Evolutionary conservation across 2,113 vertebrate genomes (phyloP), one percentile per base, ranked within the genome.

Genomic region (Sisor rabdophorus): DNA sequence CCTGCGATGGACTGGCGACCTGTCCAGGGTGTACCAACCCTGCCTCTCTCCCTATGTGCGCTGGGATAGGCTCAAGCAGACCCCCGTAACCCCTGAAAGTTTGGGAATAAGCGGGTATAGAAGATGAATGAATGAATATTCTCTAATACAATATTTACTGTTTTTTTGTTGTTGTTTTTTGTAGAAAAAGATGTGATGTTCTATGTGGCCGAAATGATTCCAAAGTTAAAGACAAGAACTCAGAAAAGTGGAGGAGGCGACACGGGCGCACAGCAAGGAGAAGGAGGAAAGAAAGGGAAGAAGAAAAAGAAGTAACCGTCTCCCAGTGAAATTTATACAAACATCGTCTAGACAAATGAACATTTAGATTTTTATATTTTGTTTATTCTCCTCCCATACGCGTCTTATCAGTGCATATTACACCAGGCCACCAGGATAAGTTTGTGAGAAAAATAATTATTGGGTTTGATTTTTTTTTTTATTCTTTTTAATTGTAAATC

Each of bases 271-370:
- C 95, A 95, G 81, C 95, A 93, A 88, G 94, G 94, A 52, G 96
- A 98, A 2, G 95, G 96, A 65, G 93, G 95, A 55, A 98, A 97
- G 88, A 99, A 98, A 79, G 93, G 93, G n/a, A 99, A 96, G 91
- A 96, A 96, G 60, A 99, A 99, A 91, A 99, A 99, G 91, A 98
- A 99, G 85, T 93, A 86, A 65, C 47, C 22, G 22, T 6, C 8
- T 68, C 4, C 12, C 11, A 24, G 19, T 19, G 26, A 50, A 3
- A 52, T 20, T 44, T 17, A 20, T 52, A 58, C 9, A 68, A 68
- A 44, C 48, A 44, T 44, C 40, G 9, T 7, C 32, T 36, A n/a
- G n/a, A n/a, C n/a, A n/a, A n/a, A 12, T 40, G 5, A 75, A 75
- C 12, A n/a, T n/a, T 22, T n/a, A n/a, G 13, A 64, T 22, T 15